A percentile compares a stretch with the other conserved stretches of the same genome.
phyloP scores from a whole-genome alignment of 2,797 vertebrate genomes.

The Acanthiza pusilla region DNA sequence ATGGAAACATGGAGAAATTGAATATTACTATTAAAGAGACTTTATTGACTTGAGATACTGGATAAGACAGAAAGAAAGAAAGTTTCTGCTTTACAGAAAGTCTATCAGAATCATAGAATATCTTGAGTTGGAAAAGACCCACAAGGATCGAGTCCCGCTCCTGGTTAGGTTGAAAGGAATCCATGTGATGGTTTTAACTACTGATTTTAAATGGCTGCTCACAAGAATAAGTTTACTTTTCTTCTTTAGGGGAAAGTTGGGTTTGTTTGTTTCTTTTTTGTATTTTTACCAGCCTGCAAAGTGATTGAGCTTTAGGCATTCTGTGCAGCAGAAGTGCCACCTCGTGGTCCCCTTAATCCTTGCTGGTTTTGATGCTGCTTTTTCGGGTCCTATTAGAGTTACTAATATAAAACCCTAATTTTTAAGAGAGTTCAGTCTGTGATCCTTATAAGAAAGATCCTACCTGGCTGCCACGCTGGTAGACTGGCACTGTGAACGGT shows the following conservation, averaged over 20 bases:
- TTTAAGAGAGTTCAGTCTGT: not conserved
- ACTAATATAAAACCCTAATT: not conserved
- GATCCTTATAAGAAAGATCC: not conserved
- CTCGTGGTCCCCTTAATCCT: not conserved
- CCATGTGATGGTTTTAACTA: not conserved
- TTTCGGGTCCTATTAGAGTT: not conserved
- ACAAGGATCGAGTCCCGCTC: not conserved
- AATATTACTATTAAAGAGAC: not conserved
- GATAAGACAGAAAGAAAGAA: not conserved
- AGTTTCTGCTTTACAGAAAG: not conserved
- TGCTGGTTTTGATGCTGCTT: not conserved
- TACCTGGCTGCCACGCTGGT: not conserved
- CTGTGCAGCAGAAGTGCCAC: constrained; percentile 24
- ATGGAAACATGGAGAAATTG: not conserved
- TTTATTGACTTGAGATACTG: not conserved
- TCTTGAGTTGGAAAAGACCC: not conserved
- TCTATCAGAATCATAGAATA: not conserved
- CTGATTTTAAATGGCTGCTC: not conserved
- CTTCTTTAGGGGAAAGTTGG: not conserved
- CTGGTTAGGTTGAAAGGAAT: not conserved
- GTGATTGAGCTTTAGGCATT: not conserved
- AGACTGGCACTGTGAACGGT: not conserved
- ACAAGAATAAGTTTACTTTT: not conserved
- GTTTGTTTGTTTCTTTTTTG: not conserved
- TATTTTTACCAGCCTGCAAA: constrained; percentile 55